Evolutionary conservation across 1,140 invertebrate species (phyloP).

Genomic region (Penaeus indicus): DNA sequence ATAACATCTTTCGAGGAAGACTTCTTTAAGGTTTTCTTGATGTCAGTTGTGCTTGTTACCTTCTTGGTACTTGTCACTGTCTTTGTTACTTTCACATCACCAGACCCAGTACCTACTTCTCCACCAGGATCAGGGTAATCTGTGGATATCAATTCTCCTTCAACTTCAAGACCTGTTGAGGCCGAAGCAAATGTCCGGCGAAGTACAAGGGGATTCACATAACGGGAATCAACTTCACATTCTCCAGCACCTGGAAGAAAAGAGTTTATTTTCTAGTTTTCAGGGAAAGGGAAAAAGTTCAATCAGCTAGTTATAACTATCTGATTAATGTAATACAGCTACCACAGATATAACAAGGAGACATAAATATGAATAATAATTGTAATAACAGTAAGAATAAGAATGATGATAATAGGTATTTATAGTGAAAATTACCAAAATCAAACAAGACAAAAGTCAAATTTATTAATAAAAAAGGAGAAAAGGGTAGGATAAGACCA

Average conservation of each 20-base stretch:
- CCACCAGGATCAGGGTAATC: not conserved
- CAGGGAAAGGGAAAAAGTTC: too few relatives aligned
- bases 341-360: too few relatives aligned
- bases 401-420: not conserved
- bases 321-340: too few relatives aligned
- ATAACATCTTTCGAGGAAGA: constrained; percentile 31
- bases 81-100: constrained; percentile 40
- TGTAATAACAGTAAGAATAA: not conserved
- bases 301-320: too few relatives aligned
- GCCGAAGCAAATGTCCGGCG: not conserved
- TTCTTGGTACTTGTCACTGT: constrained; percentile 53
- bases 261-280: not conserved
- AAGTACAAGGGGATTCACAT: constrained; percentile 81
- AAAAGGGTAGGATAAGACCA: too few relatives aligned
- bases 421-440: not conserved
- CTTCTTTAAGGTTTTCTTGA: constrained; percentile 46
- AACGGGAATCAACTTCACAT: constrained; percentile 75
- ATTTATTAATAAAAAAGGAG: not conserved
- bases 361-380: too few relatives aligned
- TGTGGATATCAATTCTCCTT: constrained; percentile 51
- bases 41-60: constrained; percentile 39
- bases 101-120: not conserved
- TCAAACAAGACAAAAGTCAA: not conserved
- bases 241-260: constrained; percentile 73
- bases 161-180: constrained; percentile 35